These are phyloP conservation scores for Scartelaos histophorus DNA, from an alignment of 2,113 vertebrate genomes.

Conservation along the genomic window DNA sequence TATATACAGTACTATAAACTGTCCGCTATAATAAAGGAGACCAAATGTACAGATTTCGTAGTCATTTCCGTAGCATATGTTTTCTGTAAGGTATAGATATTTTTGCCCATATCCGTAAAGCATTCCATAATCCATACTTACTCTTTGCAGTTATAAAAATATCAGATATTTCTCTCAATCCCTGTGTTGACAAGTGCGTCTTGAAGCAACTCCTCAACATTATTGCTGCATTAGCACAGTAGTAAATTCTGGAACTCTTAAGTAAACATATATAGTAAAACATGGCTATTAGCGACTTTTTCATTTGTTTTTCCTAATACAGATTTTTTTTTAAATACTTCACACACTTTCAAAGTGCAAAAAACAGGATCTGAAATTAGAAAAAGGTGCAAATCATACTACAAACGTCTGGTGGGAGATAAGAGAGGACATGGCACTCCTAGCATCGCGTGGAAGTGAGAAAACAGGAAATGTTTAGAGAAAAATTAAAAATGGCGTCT, in stretches of 20 bases:
- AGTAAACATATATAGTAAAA: conserved; percentile 77
- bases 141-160: conserved; percentile 73
- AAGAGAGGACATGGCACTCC: conserved; percentile 71
- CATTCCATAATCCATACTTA: conserved; percentile 74
- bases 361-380: conserved; percentile 50
- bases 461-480: conserved; percentile 28
- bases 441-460: conserved; percentile 44
- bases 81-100: conserved; percentile 71
- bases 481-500: conserved; percentile 15
- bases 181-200: conserved; percentile 65
- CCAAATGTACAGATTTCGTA: conserved; percentile 73
- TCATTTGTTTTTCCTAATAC: conserved; percentile 29
- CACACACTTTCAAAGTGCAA: conserved; percentile 73
- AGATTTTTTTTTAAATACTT: conserved; percentile 67
- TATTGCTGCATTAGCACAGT: conserved; percentile 82
- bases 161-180: conserved; percentile 70
- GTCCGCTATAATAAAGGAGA: conserved; percentile 81
- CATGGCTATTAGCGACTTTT: conserved; percentile 72
- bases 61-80: conserved; percentile 71
- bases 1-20: conserved; percentile 81
- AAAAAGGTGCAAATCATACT: conserved; percentile 72
- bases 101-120: conserved; percentile 70
- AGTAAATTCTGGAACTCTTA: conserved; percentile 76
- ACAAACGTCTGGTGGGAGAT: conserved; percentile 56
- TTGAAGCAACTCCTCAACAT: conserved; percentile 66